phyloP scores from a whole-genome alignment of 1,140 invertebrate species.

The Neuroterus valhalla region DNA sequence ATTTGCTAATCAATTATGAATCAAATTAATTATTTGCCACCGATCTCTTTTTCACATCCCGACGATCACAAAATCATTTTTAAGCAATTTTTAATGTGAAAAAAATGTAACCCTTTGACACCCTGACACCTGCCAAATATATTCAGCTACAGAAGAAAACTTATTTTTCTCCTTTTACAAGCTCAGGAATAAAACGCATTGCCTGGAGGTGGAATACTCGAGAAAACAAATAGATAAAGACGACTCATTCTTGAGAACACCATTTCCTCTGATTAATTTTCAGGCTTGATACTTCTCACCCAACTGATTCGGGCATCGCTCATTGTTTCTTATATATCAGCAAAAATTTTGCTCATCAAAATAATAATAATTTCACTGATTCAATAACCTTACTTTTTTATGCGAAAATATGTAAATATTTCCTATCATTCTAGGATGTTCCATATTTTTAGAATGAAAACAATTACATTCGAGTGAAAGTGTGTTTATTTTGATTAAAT shows the following conservation, averaged over 20 bases:
- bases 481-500: no score
- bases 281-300: not conserved
- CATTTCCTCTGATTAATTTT: slow-evolving; percentile 8
- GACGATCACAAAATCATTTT: no score
- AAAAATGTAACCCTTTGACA: no score
- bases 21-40: not conserved
- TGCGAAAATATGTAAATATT: no score
- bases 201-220: not conserved
- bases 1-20: slow-evolving; percentile 12
- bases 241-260: not conserved
- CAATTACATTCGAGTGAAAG: no score
- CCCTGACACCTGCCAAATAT: not conserved
- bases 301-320: not conserved
- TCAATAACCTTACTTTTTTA: no score
- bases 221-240: not conserved
- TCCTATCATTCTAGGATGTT: no score
- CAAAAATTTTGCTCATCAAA: no score
- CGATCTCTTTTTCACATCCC: no score
- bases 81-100: no score
- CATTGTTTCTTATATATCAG: not conserved
- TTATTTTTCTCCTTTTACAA: not conserved
- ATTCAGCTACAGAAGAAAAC: not conserved
- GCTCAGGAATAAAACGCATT: not conserved
- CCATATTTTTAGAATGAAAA: no score
- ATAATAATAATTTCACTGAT: no score